phyloP scores from a whole-genome alignment of 2,797 vertebrate species.

The Molossus alvarezi region DNA sequence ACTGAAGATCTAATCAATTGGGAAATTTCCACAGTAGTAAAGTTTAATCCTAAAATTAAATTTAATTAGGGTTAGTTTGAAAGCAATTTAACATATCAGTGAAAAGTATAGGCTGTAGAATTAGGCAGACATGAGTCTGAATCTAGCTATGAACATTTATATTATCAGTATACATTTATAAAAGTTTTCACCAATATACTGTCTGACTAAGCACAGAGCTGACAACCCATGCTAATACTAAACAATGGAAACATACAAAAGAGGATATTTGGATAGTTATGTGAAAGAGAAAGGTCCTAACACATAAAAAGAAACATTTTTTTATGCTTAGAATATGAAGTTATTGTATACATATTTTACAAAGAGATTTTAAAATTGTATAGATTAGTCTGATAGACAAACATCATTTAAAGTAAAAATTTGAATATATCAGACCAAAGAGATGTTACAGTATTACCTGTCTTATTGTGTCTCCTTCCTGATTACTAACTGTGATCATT shows the following conservation, averaged over 20 bases:
- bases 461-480: slow-evolving; percentile 97
- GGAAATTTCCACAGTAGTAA: slow-evolving; percentile 35
- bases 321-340: slow-evolving; percentile 47
- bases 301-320: slow-evolving; percentile 36
- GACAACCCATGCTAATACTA: slow-evolving; percentile 14
- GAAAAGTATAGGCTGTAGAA: slow-evolving; percentile 7
- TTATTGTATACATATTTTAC: neutral
- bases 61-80: slow-evolving; percentile 41
- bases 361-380: slow-evolving; percentile 5
- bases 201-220: neutral
- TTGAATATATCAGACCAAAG: slow-evolving; percentile 26
- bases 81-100: slow-evolving; percentile 25
- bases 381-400: slow-evolving; percentile 25
- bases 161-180: neutral
- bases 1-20: neutral
- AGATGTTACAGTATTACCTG: slow-evolving; percentile 91
- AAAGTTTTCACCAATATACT: slow-evolving; percentile 54
- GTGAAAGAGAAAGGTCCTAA: slow-evolving; percentile 49
- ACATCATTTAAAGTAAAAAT: neutral
- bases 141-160: neutral
- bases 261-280: neutral
- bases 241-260: slow-evolving; percentile 19
- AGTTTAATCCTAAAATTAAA: slow-evolving; percentile 50
- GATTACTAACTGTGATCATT: slow-evolving; percentile 96
- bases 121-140: slow-evolving; percentile 7